Conservation (phyloP, 1,140 invertebrate species). For the Drosophila littoralis region DNA sequence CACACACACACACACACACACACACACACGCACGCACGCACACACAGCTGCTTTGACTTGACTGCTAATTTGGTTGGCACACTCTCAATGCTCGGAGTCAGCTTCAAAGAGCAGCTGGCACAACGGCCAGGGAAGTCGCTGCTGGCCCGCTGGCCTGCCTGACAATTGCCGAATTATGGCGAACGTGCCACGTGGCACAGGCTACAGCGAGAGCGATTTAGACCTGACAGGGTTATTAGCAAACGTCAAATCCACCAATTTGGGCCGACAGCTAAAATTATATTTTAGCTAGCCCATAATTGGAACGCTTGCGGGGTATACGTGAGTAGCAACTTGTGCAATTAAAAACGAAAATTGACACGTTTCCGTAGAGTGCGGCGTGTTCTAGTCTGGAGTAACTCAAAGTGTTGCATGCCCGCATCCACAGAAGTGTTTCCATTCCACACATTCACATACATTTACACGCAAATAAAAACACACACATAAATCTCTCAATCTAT, state of each 20-base stretch:
- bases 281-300: not conserved
- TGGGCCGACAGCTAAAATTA: constrained; percentile 9
- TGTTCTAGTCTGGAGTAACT: not conserved
- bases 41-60: constrained; percentile 13
- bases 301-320: not conserved
- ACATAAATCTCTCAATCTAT: constrained; percentile 36
- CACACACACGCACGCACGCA: not conserved
- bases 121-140: not conserved
- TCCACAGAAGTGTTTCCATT: not conserved
- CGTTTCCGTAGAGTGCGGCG: not conserved
- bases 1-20: not conserved
- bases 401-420: not conserved
- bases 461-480: constrained; percentile 11
- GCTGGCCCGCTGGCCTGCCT: not conserved
- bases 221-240: constrained; percentile 30
- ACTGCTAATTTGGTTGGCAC: constrained; percentile 54
- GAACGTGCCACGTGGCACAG: constrained; percentile 25
- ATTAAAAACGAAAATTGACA: constrained; percentile 1
- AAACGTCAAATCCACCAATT: constrained; percentile 27
- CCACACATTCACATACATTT: constrained; percentile 25
- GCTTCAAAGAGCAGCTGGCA: constrained; percentile 6
- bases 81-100: constrained; percentile 4
- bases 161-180: constrained; percentile 31
- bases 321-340: not conserved
- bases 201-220: constrained; percentile 9